phyloP scores from a whole-genome alignment of 1,140 invertebrate species.

The Contarinia nasturtii region DNA sequence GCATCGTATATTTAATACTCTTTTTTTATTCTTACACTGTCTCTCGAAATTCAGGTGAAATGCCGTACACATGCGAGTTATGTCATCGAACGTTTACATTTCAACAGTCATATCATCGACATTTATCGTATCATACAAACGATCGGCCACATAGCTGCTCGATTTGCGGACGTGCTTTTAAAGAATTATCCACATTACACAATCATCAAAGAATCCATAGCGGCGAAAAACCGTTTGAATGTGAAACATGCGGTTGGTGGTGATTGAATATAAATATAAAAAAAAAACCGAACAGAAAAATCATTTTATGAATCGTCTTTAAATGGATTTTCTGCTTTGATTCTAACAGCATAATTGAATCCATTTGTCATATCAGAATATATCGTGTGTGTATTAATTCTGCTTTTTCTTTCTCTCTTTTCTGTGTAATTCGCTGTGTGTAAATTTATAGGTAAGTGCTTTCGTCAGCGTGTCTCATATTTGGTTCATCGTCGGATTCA shows the following conservation, averaged over 20 bases:
- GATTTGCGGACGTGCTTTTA: constrained; percentile 66
- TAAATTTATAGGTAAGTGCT: constrained; percentile 52
- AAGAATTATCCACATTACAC: constrained; percentile 73
- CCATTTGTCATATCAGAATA: no score
- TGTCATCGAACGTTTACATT: constrained; percentile 81
- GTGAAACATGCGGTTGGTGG: constrained; percentile 70
- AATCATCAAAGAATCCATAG: constrained; percentile 73
- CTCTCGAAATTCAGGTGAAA: constrained; percentile 47
- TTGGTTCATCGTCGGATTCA: constrained; percentile 68
- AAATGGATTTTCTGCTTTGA: neutral
- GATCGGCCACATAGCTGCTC: constrained; percentile 64
- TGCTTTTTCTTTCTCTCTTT: constrained; percentile 6
- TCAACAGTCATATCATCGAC: constrained; percentile 81
- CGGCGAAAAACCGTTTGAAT: constrained; percentile 79
- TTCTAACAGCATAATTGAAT: neutral
- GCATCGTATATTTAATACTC: no score
- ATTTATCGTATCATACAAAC: constrained; percentile 67
- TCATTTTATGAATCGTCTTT: neutral
- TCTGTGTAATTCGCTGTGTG: constrained; percentile 9
- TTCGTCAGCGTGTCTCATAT: constrained; percentile 69
- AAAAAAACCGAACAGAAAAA: neutral
- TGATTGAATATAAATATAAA: no score
- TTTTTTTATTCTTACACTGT: no score
- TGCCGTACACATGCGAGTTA: constrained; percentile 64
- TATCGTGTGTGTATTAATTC: neutral